Percentiles rank a stretch among this genome's conserved stretches.
Evolutionary conservation across 2,113 vertebrate genomes (phyloP).

Genomic region (Bombycilla garrulus): DNA sequence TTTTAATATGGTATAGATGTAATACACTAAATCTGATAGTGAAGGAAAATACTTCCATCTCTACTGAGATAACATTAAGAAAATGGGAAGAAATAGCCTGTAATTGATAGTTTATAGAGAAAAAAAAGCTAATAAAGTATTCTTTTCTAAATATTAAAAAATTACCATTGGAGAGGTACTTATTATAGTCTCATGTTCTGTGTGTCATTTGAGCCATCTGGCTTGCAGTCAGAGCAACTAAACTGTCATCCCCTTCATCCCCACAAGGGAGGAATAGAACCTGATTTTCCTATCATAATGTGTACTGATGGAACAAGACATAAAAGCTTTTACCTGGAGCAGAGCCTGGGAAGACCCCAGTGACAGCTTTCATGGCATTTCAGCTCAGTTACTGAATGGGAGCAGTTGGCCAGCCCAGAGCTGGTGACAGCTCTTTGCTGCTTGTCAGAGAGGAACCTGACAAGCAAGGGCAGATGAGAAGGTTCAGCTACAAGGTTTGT

Average conservation of each 20-base stretch:
- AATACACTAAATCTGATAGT: background rate
- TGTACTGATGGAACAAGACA: background rate
- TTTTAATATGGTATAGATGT: background rate
- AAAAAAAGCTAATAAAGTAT: background rate
- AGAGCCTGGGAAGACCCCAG: background rate
- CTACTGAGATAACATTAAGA: background rate
- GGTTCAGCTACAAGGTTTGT: background rate
- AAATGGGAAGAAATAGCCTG: background rate
- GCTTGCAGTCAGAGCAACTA: background rate
- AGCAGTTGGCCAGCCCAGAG: background rate
- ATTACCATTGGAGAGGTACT: background rate
- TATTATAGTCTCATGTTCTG: background rate
- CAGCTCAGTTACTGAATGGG: background rate
- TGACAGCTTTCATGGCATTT: constrained; percentile 16
- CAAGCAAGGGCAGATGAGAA: background rate
- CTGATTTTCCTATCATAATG: background rate
- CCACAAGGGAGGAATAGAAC: background rate
- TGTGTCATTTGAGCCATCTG: background rate
- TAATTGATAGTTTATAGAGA: background rate
- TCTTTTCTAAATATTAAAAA: background rate
- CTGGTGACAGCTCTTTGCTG: background rate
- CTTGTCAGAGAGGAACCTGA: background rate
- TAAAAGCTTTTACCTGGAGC: constrained; percentile 30
- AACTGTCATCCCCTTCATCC: background rate
- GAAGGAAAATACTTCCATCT: background rate